Evolutionary conservation across 1,140 invertebrate species (phyloP).

Genomic region (Protaetia brevitarsis): DNA sequence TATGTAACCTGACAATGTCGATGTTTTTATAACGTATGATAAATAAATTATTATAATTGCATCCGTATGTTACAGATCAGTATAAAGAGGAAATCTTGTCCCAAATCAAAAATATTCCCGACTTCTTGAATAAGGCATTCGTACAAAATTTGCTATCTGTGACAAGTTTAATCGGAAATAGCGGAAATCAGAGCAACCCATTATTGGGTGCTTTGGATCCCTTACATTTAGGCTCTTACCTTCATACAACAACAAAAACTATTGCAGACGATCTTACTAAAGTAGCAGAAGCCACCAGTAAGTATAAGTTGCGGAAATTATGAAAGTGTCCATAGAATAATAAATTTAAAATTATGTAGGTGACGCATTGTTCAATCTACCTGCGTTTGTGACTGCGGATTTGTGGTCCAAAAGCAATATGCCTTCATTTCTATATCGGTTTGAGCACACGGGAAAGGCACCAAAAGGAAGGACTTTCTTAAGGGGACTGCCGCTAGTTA

Average conservation of each 20-base stretch:
- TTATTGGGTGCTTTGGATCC: slow-evolving; percentile 30
- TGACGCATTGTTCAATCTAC: slow-evolving; percentile 71
- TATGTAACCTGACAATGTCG: too few relatives aligned
- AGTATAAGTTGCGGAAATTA: slow-evolving; percentile 24
- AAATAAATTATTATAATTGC: too few relatives aligned
- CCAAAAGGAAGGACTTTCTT: slow-evolving; percentile 61
- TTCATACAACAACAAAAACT: slow-evolving; percentile 38
- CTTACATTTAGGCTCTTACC: slow-evolving; percentile 43
- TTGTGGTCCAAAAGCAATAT: slow-evolving; percentile 58
- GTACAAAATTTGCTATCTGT: slow-evolving; percentile 46
- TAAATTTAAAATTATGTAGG: slow-evolving; percentile 40
- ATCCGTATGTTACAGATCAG: slow-evolving; percentile 46
- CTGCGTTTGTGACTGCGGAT: slow-evolving; percentile 65
- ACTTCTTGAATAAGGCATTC: slow-evolving; percentile 58
- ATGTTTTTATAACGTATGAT: too few relatives aligned
- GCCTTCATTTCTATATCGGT: slow-evolving; percentile 67
- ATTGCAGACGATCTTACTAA: slow-evolving; percentile 49
- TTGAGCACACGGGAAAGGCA: slow-evolving; percentile 64
- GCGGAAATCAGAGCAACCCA: background rate
- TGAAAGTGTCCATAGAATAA: background rate
- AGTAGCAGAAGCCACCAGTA: slow-evolving; percentile 53
- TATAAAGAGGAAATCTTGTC: slow-evolving; percentile 52
- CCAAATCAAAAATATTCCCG: slow-evolving; percentile 50
- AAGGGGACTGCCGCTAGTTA: slow-evolving; percentile 56
- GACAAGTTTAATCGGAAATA: slow-evolving; percentile 26